Evolutionary conservation across 2,888 invertebrate species (phyloP), one percentile per base, ranked within the genome.

Genomic region (Lasius fuliginosus): DNA sequence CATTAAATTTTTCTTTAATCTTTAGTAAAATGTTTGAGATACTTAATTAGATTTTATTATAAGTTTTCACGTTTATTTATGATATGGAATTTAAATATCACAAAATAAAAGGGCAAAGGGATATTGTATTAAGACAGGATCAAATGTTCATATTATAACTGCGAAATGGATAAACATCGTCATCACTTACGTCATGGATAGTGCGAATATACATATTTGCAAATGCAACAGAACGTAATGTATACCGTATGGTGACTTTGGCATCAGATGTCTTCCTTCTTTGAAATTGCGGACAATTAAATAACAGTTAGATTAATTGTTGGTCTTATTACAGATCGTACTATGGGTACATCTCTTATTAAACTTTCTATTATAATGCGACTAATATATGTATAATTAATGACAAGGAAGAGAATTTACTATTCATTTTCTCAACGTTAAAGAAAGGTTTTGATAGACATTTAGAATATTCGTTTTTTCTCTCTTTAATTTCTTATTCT

Each of bases 171-270:
- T 12, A 75, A 56, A 76, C 36, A 12, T 77, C 27, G 30, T 60
- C 58, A 71, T 30, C 40, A 60, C 42, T 83, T 62, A 64, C n/a
- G 62, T 68, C 77, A 77, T 5, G 42, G 30, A 30, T 60, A 23
- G n/a, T 15, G 65, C 11, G 64, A 67, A 67, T 27, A n/a, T 67
- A 42, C 40, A 49, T 68, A 49, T 68, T 27, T 69, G 60, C 30
- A 60, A 36, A 46, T 36, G 49, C 23, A 53, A 64, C 30, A 60
- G 23, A 36, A 58, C 23, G 74, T 74, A 84, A 74, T 67, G 53
- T 36, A 27, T 49, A 84, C 68, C 49, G 74, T 53, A 68, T 65
- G 62, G 30, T 60, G 84, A 82, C 82, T 56, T 69, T 82, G 69
- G 62, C 15, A 46, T 62, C 53, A 58, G 56, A 58, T 33, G 65